These are phyloP conservation scores for Rousettus madagascariensis DNA, from an alignment of 2,797 vertebrate species.

Conservation along the genomic window DNA sequence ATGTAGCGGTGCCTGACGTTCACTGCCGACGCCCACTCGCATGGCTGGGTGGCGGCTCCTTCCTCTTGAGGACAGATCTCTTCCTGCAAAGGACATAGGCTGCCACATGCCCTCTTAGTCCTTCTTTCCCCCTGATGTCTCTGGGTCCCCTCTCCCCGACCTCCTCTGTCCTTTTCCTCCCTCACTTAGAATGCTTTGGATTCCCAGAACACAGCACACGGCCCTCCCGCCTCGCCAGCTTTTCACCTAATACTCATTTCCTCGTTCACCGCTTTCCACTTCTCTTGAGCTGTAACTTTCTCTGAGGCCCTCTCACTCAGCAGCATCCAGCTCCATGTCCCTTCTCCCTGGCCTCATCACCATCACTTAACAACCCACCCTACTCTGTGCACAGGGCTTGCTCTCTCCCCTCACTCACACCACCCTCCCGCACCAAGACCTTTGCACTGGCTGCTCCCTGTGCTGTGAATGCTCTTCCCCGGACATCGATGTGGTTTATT, in stretches of 20 bases:
- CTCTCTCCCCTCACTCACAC: background rate
- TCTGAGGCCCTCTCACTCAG: fast-evolving
- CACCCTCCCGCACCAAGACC: background rate
- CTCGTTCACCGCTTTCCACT: background rate
- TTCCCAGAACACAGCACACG: background rate
- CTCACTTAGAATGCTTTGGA: background rate
- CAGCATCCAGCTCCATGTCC: background rate
- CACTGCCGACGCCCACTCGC: conserved; percentile 94
- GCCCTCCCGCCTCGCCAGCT: background rate
- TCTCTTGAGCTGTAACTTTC: background rate
- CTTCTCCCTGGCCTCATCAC: no score
- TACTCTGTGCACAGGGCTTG: fast-evolving
- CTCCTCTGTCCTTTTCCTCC: background rate
- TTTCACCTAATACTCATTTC: background rate
- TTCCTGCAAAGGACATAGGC: conserved; percentile 86
- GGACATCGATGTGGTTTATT: background rate
- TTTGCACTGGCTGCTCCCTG: background rate
- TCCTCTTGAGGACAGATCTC: conserved; percentile 92
- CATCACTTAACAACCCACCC: background rate
- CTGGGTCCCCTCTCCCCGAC: background rate
- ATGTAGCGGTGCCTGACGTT: conserved; percentile 95
- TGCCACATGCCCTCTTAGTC: background rate
- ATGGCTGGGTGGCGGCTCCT: conserved; percentile 86
- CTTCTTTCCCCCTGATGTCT: fast-evolving
- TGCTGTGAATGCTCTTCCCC: no score